phyloP scores from a whole-genome alignment of 2,797 vertebrate species.

The Paedocypris micromegethes region DNA sequence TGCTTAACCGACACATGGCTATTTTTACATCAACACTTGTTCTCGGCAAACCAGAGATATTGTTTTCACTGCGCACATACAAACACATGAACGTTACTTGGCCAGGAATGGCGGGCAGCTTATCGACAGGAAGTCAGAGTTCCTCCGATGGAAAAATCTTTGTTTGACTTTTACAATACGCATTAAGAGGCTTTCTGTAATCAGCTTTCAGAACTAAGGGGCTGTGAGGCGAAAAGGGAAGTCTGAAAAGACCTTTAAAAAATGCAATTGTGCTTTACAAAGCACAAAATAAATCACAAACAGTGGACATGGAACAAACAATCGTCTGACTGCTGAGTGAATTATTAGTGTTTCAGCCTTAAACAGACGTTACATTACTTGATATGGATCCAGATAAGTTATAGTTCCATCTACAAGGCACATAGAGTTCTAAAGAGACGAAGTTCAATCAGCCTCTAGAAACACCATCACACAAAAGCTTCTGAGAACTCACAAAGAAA shows the following conservation, averaged over 20 bases:
- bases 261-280: slow-evolving; percentile 33
- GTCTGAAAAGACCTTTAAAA: neutral
- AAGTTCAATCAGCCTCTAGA: too few species aligned
- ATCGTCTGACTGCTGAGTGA: neutral
- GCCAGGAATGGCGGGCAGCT: slow-evolving; percentile 64
- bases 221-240: slow-evolving; percentile 56
- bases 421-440: too few species aligned
- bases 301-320: slow-evolving; percentile 42
- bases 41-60: slow-evolving; percentile 61
- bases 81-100: slow-evolving; percentile 65
- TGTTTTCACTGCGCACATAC: slow-evolving; percentile 61
- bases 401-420: too few species aligned
- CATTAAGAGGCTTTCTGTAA: slow-evolving; percentile 74
- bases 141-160: slow-evolving; percentile 77
- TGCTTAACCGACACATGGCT: slow-evolving; percentile 59
- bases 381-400: too few species aligned
- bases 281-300: slow-evolving; percentile 42
- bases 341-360: too few species aligned
- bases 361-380: too few species aligned
- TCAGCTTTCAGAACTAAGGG: slow-evolving; percentile 54
- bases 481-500: too few species aligned
- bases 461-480: too few species aligned
- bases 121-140: slow-evolving; percentile 80
- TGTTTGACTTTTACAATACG: slow-evolving; percentile 69
- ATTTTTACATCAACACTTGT: slow-evolving; percentile 71